Percentiles rank a stretch among this genome's conserved stretches.
Evolutionary conservation across 2,113 vertebrate genomes (phyloP).

Genomic region (Ctenodactylus gundi): DNA sequence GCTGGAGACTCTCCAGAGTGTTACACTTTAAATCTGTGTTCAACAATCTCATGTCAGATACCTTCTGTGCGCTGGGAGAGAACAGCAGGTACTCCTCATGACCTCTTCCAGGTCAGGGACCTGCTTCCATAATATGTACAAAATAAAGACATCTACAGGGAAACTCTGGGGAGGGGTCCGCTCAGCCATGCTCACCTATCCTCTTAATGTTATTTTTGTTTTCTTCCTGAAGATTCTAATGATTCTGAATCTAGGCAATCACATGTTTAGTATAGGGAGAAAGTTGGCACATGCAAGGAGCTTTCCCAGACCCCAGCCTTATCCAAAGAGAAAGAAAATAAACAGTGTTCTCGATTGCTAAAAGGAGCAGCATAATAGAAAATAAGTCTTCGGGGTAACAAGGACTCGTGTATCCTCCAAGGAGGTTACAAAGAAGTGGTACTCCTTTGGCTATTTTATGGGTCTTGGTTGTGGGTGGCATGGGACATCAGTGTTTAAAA

Average conservation of each 20-base stretch:
- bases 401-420: no score
- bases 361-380: no score
- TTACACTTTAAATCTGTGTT: not conserved
- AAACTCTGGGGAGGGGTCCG: fast-evolving
- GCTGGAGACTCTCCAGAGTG: not conserved
- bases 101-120: not conserved
- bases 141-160: not conserved
- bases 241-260: no score
- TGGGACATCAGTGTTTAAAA: no score
- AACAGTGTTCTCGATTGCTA: no score
- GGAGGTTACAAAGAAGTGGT: no score
- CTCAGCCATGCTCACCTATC: no score
- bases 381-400: no score
- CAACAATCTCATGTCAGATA: not conserved
- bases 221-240: not conserved
- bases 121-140: not conserved
- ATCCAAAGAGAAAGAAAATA: not conserved
- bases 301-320: no score
- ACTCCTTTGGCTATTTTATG: no score
- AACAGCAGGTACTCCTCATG: not conserved
- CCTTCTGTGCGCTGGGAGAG: not conserved
- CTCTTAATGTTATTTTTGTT: not conserved
- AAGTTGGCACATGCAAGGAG: no score
- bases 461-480: no score
- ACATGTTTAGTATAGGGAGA: not conserved